Evolutionary conservation across 1,140 invertebrate genomes (phyloP).

Genomic region (Atopsyche davidsoni): DNA sequence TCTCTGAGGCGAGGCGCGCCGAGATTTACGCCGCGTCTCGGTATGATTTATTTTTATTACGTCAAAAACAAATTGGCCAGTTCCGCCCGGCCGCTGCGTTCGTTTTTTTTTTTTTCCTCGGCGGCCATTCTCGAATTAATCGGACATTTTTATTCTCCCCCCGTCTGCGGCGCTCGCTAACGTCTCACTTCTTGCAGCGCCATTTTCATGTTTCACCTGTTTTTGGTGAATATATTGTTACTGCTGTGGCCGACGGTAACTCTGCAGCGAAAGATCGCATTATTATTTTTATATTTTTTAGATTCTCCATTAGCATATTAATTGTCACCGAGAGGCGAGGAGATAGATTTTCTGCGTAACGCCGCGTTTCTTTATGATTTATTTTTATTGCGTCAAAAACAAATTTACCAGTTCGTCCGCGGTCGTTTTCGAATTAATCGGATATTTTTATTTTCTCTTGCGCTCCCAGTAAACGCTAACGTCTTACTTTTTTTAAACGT

Average conservation of each 20-base stretch:
- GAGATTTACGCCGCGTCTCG: conserved; percentile 25
- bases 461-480: neutral
- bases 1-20: no score
- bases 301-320: no score
- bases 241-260: no score
- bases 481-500: neutral
- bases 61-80: conserved; percentile 29
- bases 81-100: conserved; percentile 22
- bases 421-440: conserved; percentile 12
- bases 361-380: conserved; percentile 24
- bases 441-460: conserved; percentile 12
- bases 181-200: neutral
- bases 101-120: neutral
- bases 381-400: conserved; percentile 29
- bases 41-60: conserved; percentile 30
- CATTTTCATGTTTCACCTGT: conserved; percentile 13
- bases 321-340: no score
- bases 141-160: conserved; percentile 14
- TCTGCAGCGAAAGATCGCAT: no score
- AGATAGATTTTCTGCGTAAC: no score
- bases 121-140: conserved; percentile 12
- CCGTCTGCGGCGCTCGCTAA: neutral
- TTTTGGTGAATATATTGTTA: no score
- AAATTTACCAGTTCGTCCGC: conserved; percentile 26
- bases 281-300: no score